Conservation (phyloP, 2,113 vertebrate species). For the Setophaga petechia region DNA sequence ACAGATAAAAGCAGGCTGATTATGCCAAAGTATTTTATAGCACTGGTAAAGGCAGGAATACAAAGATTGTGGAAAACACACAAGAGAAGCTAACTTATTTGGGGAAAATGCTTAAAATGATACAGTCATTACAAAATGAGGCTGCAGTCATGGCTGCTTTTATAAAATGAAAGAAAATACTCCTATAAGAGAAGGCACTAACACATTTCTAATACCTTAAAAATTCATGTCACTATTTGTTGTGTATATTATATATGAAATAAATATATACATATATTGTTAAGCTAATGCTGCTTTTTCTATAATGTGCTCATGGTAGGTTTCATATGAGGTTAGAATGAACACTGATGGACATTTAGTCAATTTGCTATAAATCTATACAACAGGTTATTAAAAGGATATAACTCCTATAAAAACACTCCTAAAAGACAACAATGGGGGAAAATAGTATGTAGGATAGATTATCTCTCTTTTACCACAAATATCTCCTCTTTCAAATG, state of each 20-base stretch:
- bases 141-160: background rate
- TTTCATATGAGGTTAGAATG: background rate
- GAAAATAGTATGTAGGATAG: background rate
- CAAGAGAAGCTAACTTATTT: background rate
- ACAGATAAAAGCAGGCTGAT: background rate
- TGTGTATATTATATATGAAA: background rate
- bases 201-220: background rate
- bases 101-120: background rate
- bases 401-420: background rate
- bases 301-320: accelerated
- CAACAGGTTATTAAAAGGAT: background rate
- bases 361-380: background rate
- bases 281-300: background rate
- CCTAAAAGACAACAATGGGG: background rate
- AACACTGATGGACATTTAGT: background rate
- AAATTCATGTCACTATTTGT: background rate
- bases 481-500: background rate
- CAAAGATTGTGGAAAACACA: background rate
- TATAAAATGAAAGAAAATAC: background rate
- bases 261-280: background rate
- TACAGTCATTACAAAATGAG: background rate
- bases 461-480: background rate
- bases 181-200: background rate
- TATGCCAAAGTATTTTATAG: background rate
- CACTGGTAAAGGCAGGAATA: background rate